These are phyloP conservation scores for Myotis vivesi DNA, from an alignment of 2,797 vertebrate species.

Conservation along the genomic window DNA sequence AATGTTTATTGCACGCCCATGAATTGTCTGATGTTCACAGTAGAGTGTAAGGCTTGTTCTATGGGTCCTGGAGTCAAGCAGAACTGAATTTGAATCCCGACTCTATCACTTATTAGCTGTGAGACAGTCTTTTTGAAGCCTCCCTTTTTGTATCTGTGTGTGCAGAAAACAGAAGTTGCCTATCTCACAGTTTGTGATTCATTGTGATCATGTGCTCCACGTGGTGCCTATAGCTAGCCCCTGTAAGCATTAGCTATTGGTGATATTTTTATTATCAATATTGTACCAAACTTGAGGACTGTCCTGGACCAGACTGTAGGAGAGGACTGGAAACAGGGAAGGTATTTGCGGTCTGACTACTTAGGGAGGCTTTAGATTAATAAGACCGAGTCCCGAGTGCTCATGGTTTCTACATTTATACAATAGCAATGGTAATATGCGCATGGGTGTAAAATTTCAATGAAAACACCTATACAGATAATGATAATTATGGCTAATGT, in stretches of 20 bases:
- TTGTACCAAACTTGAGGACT: not conserved
- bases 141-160: not conserved
- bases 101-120: not conserved
- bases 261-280: not conserved
- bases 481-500: not conserved
- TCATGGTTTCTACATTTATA: not conserved
- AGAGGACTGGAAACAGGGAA: not conserved
- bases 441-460: not conserved
- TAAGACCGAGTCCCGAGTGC: not conserved
- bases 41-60: not conserved
- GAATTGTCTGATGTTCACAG: not conserved
- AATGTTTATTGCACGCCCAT: not conserved
- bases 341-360: not conserved
- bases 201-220: rapidly evolving
- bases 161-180: not conserved
- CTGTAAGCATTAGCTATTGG: not conserved
- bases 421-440: not conserved
- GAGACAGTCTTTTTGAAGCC: not conserved
- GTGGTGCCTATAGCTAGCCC: not conserved
- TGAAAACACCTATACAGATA: not conserved
- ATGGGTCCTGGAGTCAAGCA: not conserved
- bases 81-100: not conserved
- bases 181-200: not conserved
- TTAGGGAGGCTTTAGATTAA: not conserved
- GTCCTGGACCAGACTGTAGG: not conserved